phyloP scores from a whole-genome alignment of 2,797 vertebrate species.

The Heteromormyrus szaboi region DNA sequence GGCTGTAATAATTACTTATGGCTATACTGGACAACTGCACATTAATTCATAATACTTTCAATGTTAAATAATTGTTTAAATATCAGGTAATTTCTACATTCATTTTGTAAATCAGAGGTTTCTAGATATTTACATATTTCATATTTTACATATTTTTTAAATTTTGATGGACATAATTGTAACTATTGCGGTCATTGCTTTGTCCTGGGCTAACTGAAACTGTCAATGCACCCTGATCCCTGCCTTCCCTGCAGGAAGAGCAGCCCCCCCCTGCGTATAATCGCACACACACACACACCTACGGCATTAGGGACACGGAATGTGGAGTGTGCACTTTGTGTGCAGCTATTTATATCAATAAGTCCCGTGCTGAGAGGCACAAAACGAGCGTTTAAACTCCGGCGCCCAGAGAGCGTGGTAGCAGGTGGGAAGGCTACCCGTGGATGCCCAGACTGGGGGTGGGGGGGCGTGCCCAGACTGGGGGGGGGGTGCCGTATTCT shows the following conservation, averaged over 20 bases:
- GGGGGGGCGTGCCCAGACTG: constrained; percentile 35
- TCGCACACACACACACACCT: constrained; percentile 37
- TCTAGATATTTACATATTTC: background rate
- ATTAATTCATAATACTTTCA: background rate
- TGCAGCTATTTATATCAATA: constrained; percentile 81
- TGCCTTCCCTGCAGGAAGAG: constrained; percentile 63
- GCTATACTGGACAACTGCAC: background rate
- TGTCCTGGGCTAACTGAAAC: constrained; percentile 65
- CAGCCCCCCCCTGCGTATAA: constrained; percentile 53
- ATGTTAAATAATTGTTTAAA: background rate
- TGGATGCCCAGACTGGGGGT: constrained; percentile 47
- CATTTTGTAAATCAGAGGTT: background rate
- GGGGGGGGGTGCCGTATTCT: constrained; percentile 53
- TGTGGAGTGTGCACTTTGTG: constrained; percentile 78
- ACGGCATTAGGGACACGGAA: constrained; percentile 66
- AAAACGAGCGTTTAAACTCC: constrained; percentile 77
- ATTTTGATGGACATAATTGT: background rate
- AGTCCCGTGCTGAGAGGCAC: constrained; percentile 78
- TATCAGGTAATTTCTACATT: background rate
- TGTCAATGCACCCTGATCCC: constrained; percentile 68
- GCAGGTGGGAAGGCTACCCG: constrained; percentile 65
- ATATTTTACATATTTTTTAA: background rate
- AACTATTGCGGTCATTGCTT: constrained; percentile 53
- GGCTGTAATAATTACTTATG: background rate
- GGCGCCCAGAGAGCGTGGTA: constrained; percentile 66